Evolutionary conservation across 53 echinoderm and acorn worm species (phyloP).

Genomic region (Arbacia lixula): DNA sequence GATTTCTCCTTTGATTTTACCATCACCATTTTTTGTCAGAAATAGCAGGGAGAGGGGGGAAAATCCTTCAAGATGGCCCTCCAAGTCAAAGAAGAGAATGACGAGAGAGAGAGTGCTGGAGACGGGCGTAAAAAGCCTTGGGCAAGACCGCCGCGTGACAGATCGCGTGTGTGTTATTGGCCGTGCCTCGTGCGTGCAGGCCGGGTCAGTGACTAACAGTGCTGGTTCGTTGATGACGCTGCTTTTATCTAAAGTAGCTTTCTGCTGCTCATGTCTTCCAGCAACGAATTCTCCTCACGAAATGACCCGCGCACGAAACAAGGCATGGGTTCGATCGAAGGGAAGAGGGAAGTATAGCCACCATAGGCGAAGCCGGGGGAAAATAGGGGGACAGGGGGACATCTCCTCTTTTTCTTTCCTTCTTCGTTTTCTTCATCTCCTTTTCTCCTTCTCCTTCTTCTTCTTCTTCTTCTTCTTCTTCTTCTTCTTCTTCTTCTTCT

Average conservation of each 20-base stretch:
- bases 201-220: too few relatives aligned
- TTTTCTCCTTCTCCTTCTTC: background rate
- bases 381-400: background rate
- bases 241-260: conserved; percentile 47
- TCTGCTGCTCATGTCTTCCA: conserved; percentile 17
- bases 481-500: background rate
- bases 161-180: background rate
- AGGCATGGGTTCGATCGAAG: conserved; percentile 34
- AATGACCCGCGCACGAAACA: conserved; percentile 1
- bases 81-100: background rate
- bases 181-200: too few relatives aligned
- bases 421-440: background rate
- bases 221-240: background rate
- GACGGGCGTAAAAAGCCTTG: conserved; percentile 3
- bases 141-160: conserved; percentile 35
- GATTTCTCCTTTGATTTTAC: conserved; percentile 36
- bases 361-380: conserved; percentile 13
- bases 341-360: background rate
- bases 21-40: conserved; percentile 27
- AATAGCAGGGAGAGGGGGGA: conserved; percentile 7
- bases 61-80: background rate
- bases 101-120: background rate
- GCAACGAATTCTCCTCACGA: conserved; percentile 50
- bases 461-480: background rate
- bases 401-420: background rate